Base-by-base conservation (phyloP, 2,888 invertebrate species). In the Acleris emargana region DNA sequence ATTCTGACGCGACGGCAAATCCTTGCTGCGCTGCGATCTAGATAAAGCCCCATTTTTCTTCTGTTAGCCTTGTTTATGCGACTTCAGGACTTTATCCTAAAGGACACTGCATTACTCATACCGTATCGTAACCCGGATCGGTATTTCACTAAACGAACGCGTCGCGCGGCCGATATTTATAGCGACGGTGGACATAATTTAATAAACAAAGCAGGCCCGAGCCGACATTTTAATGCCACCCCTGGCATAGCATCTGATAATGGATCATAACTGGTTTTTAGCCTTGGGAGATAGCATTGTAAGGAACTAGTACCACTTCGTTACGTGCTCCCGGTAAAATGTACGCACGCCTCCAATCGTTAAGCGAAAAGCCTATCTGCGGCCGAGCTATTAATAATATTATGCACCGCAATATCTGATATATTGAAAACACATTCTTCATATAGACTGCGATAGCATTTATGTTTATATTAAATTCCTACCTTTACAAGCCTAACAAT, bases 141-240 rank as follows among this genome's bases (percentile, higher is more conserved):
- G 88, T 87, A 90, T 89, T 88, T 87, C 84, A 88, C 88, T 89
- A 91, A 91, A 91, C 88, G 89, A 91, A 90, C 88, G 89, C 85
- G 82, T 83, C 83, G 81, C 77, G 78, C 52, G 76, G 73, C 72
- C 78, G 80, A 87, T 89, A 90, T 90, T 90, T 89, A 90, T 90
- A 87, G 89, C 81, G 76, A 74, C 81, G 82, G 85, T 84, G 88
- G 89, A 91, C 91, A 91, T 91, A 90, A 91, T 92, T 91, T 92
- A 92, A 92, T 92, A 92, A 92, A 92, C 92, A 91, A 92, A 91
- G 90, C 91, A 89, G 88, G 81, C 75, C 79, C 83, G 74, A 81
- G 81, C 80, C 78, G 83, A 87, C 85, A 78, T 86, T 89, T 90
- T 90, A 90, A 85, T 88, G 86, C 87, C 91, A 91, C 90, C 90